A percentile compares a stretch with the other conserved stretches of the same genome.
Evolutionary conservation across 2,797 vertebrate species (phyloP).

Genomic region (Hafferia zeledoni): DNA sequence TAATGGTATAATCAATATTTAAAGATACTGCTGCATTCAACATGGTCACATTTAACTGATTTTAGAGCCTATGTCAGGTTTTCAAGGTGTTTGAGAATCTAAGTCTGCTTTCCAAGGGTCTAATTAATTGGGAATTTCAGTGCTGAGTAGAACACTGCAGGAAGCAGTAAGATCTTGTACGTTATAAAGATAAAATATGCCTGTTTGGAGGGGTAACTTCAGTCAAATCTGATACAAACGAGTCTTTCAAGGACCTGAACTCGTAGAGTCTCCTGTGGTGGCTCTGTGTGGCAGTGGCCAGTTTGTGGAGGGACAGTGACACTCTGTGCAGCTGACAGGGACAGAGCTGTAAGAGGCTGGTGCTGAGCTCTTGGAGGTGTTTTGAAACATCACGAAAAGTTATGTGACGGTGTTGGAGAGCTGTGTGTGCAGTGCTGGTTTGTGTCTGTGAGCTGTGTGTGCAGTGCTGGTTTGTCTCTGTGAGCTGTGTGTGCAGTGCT

Average conservation of each 20-base stretch:
- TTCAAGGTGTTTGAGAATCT: not conserved
- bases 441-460: no score
- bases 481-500: no score
- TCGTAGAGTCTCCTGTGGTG: rapidly evolving
- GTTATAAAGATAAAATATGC: not conserved
- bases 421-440: not conserved
- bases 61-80: not conserved
- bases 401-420: rapidly evolving
- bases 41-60: not conserved
- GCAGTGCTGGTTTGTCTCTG: no score
- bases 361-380: not conserved
- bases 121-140: not conserved
- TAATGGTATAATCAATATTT: not conserved
- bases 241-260: not conserved
- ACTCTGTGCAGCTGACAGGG: rapidly evolving
- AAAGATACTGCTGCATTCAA: not conserved
- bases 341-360: not conserved
- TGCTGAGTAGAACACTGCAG: not conserved
- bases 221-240: not conserved
- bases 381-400: not conserved
- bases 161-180: not conserved
- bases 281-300: not conserved
- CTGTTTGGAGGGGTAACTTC: not conserved
- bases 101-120: not conserved
- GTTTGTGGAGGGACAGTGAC: not conserved